phyloP scores from a whole-genome alignment of 2,888 invertebrate genomes.

The Pyrocoelia pectoralis region DNA sequence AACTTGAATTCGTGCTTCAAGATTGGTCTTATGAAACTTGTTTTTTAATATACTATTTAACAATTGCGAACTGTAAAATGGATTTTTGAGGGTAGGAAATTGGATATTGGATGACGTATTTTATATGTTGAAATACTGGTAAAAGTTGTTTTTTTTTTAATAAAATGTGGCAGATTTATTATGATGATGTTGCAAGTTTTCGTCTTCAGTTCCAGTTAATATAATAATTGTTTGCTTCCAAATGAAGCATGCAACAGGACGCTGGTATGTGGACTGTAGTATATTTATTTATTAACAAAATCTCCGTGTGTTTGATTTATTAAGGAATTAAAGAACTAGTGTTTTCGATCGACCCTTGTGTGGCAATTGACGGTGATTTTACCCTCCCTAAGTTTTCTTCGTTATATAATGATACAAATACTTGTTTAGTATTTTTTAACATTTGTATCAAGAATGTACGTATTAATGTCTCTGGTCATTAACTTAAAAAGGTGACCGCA shows the following conservation, averaged over 20 bases:
- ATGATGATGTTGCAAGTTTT: no score
- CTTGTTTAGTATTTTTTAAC: neutral
- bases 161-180: no score
- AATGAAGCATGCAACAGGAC: no score
- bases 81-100: neutral
- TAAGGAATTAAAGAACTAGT: no score
- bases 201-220: neutral
- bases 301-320: no score
- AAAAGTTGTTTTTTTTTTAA: no score
- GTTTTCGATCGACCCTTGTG: no score
- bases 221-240: neutral
- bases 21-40: no score
- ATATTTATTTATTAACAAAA: no score
- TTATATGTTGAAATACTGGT: neutral
- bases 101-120: neutral
- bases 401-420: neutral
- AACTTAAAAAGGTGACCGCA: conserved; percentile 8
- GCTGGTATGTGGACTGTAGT: no score
- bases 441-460: neutral
- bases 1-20: no score
- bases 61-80: neutral
- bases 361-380: neutral
- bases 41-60: no score
- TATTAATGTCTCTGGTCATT: conserved; percentile 6
- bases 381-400: neutral